Evolutionary conservation across 2,797 vertebrate species (phyloP), one percentile per base, ranked within the genome.

Genomic region (Crocodylus rhombifer): DNA sequence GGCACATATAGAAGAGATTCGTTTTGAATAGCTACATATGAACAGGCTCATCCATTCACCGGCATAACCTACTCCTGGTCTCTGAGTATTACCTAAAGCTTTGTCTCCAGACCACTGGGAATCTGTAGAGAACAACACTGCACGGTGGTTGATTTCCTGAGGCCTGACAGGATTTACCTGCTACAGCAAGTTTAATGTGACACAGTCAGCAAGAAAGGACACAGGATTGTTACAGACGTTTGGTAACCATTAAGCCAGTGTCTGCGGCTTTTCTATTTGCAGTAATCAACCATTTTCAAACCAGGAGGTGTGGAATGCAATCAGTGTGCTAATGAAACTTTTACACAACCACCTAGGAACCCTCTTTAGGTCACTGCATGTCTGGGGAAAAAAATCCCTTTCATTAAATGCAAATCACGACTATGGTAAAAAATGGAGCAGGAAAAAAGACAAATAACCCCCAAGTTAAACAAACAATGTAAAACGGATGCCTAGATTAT

Each of bases 381-480:
- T 51, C 42, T 51, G 10, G 42, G 42, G 42, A 9, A 51, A 51
- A 51, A 51, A 92, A 77, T 88, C 90, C 60, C 84, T 77, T 26
- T 30, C 85, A 78, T 57, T 79, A 80, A 82, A 73, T 25, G 21
- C 84, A 90, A 94, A 91, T 83, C 93, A 93, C 57, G n/a, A 14
- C 13, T 71, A 73, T 80, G 73, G 81, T 74, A 90, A 91, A 85
- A 80, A 93, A 58, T 76, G 80, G 77, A 86, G 21, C 21, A 13
- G 67, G 60, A 93, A 94, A 87, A 87, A 88, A 90, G 94, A 93
- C 82, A 94, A 95, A 91, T 51, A 95, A 71, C 33, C 64, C 82
- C 64, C 42, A 36, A 86, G 60, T 86, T 87, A 86, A 91, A 94
- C 67, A 95, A 95, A 87, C 67, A 86, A 30, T 86, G 85, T 76